A percentile compares a stretch with the other conserved stretches of the same genome.
Conservation (phyloP, 2,888 invertebrate species). For the Timandra comae region DNA sequence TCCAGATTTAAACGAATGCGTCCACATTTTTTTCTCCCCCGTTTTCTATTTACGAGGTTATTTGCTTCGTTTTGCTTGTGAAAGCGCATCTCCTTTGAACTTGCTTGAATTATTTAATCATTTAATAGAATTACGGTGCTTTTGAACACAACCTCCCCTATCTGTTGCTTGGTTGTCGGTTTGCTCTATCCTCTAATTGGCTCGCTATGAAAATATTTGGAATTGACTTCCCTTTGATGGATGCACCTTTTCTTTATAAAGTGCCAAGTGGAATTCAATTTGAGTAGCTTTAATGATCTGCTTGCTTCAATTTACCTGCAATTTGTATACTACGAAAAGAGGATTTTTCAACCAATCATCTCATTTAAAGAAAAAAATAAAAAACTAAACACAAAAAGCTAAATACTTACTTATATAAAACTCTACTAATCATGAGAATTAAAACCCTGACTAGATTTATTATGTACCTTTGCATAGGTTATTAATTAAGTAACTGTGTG, state of each 20-base stretch:
- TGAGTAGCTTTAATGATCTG: slow-evolving; percentile 14
- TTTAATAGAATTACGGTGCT: slow-evolving; percentile 70
- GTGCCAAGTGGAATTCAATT: slow-evolving; percentile 15
- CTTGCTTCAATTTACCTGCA: slow-evolving; percentile 8
- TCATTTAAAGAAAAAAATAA: too few relatives aligned
- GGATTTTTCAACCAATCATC: too few relatives aligned
- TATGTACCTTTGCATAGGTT: too few relatives aligned
- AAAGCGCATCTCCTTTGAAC: slow-evolving; percentile 73
- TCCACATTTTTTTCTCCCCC: slow-evolving; percentile 48
- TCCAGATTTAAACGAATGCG: slow-evolving; percentile 43
- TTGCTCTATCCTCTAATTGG: slow-evolving; percentile 51
- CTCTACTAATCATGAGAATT: too few relatives aligned
- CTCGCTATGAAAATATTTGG: slow-evolving; percentile 54
- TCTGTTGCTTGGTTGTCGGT: slow-evolving; percentile 46
- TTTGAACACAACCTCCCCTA: slow-evolving; percentile 49
- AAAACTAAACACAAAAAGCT: too few relatives aligned
- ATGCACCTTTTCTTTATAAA: slow-evolving; percentile 24
- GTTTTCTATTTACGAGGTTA: slow-evolving; percentile 50
- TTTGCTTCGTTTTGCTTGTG: slow-evolving; percentile 67
- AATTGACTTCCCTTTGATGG: slow-evolving; percentile 38
- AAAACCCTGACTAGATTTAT: too few relatives aligned
- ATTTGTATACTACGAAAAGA: too few relatives aligned
- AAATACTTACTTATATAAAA: too few relatives aligned
- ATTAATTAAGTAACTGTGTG: too few relatives aligned
- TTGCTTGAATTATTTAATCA: slow-evolving; percentile 71